Conservation (phyloP, 2,797 vertebrate genomes). For the Valencia hispanica region DNA sequence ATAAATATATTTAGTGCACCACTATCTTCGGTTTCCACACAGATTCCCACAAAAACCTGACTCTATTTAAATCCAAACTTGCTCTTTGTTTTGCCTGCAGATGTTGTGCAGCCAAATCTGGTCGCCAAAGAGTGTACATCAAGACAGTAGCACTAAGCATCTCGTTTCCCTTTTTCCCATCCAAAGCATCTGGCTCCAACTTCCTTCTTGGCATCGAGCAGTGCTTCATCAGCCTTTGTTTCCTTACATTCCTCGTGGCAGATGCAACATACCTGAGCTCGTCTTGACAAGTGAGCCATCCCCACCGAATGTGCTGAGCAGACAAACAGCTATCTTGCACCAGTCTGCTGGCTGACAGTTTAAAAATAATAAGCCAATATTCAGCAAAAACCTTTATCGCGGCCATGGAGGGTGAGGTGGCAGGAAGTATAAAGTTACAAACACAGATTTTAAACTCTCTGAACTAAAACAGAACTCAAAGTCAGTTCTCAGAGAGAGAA, state of each 20-base stretch:
- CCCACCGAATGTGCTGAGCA: conserved; percentile 30
- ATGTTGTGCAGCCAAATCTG: conserved; percentile 26
- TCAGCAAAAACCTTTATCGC: conserved; percentile 10
- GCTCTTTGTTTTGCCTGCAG: conserved; percentile 43
- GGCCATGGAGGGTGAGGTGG: neutral
- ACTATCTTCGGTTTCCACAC: conserved; percentile 24
- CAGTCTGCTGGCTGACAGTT: conserved; percentile 5
- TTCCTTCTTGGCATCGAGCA: conserved; percentile 41
- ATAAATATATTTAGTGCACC: conserved; percentile 35
- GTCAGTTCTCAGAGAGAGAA: neutral
- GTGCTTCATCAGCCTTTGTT: neutral
- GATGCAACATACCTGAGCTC: conserved; percentile 58
- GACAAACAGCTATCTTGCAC: conserved; percentile 21
- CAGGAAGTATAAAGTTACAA: neutral
- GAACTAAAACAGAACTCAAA: neutral
- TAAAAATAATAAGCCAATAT: neutral
- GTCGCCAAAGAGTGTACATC: conserved; percentile 44
- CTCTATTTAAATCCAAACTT: conserved; percentile 46
- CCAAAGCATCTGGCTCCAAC: conserved; percentile 41
- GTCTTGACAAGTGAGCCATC: conserved; percentile 49
- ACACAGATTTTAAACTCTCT: neutral
- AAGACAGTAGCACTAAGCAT: conserved; percentile 33
- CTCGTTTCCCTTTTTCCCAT: conserved; percentile 56
- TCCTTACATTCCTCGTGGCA: conserved; percentile 45
- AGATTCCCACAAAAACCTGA: conserved; percentile 30